These are phyloP conservation scores for Sitobion miscanthi DNA, from an alignment of 1,140 invertebrate species.

Conservation along the genomic window DNA sequence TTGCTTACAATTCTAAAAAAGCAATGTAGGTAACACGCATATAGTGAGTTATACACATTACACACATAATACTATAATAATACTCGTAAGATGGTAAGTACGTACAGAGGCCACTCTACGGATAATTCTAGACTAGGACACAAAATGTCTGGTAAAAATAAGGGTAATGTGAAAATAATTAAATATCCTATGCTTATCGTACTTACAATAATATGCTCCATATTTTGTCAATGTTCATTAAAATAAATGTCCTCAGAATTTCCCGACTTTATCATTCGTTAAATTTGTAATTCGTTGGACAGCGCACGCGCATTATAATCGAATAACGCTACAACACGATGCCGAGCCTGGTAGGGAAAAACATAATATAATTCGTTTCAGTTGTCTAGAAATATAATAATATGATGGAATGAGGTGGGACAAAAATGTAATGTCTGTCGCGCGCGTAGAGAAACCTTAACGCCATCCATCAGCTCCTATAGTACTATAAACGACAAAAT, in stretches of 20 bases:
- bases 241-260: background rate
- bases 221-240: background rate
- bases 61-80: no score
- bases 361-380: background rate
- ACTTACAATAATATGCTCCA: background rate
- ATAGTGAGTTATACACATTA: background rate
- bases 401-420: background rate
- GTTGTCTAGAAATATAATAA: background rate
- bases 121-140: no score
- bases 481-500: background rate
- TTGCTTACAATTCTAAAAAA: background rate
- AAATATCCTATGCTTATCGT: background rate
- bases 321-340: background rate
- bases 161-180: background rate
- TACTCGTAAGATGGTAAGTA: no score
- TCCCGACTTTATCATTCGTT: background rate
- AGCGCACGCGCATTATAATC: background rate
- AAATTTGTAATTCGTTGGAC: background rate
- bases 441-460: background rate
- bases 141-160: no score
- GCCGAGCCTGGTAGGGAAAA: background rate
- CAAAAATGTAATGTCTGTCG: background rate
- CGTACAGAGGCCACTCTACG: no score
- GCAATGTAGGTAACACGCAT: background rate
- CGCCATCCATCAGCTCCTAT: background rate